These are phyloP conservation scores for Microctenopoma steveboyesi DNA, from an alignment of 2,797 vertebrate genomes.

Conservation along the genomic window DNA sequence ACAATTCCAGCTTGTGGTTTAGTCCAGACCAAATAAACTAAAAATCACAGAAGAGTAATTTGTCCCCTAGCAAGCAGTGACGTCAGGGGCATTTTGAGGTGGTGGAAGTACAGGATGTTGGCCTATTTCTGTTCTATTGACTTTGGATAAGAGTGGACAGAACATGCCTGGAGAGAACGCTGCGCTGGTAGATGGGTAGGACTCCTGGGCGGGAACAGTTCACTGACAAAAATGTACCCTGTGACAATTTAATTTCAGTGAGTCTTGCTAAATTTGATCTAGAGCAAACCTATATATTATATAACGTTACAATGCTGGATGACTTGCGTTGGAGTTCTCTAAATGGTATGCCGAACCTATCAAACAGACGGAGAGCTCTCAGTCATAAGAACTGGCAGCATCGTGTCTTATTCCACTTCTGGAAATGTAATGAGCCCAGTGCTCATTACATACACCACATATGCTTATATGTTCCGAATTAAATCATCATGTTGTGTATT, in stretches of 20 bases:
- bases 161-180: constrained; percentile 49
- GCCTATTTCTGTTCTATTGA: constrained; percentile 69
- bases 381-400: neutral
- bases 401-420: constrained; percentile 24
- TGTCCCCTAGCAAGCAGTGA: constrained; percentile 35
- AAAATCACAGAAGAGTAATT: constrained; percentile 31
- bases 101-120: constrained; percentile 60
- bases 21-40: constrained; percentile 55
- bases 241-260: constrained; percentile 33
- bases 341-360: constrained; percentile 5
- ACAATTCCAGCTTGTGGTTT: constrained; percentile 7
- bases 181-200: constrained; percentile 31
- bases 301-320: constrained; percentile 5
- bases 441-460: constrained; percentile 13
- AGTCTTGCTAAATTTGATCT: constrained; percentile 46
- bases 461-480: constrained; percentile 25
- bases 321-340: constrained; percentile 31
- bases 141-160: constrained; percentile 42
- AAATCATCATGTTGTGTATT: constrained; percentile 36
- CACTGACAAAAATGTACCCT: constrained; percentile 42
- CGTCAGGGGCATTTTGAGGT: constrained; percentile 45
- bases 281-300: constrained; percentile 33
- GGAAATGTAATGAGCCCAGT: constrained; percentile 36
- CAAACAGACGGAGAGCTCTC: constrained; percentile 5
- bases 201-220: constrained; percentile 26